Evolutionary conservation across 2,113 vertebrate genomes (phyloP).

Genomic region (Daphoenositta chrysoptera): DNA sequence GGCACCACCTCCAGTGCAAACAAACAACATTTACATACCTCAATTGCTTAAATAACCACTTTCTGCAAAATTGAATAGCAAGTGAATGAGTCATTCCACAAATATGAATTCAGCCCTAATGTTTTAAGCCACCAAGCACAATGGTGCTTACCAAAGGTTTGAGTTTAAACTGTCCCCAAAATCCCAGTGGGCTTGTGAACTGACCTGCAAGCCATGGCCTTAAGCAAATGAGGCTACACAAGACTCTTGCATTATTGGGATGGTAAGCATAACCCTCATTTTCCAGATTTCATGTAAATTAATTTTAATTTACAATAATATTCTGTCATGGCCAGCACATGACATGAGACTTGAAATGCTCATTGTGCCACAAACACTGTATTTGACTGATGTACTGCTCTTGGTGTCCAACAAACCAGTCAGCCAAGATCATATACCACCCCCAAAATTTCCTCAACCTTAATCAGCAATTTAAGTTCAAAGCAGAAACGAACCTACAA

Average conservation of each 20-base stretch:
- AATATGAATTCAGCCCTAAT: neutral
- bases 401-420: neutral
- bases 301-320: neutral
- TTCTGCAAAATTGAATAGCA: neutral
- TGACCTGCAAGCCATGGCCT: neutral
- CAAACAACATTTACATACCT: neutral
- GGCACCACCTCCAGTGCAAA: constrained; percentile 3
- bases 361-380: neutral
- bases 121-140: neutral
- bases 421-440: neutral
- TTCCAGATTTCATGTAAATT: neutral
- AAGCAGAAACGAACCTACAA: neutral
- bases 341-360: neutral
- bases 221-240: neutral
- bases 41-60: neutral
- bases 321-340: neutral
- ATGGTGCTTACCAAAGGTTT: neutral
- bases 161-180: neutral
- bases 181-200: neutral
- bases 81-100: neutral
- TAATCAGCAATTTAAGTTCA: neutral
- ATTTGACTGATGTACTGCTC: neutral
- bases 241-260: neutral
- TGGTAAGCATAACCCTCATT: neutral
- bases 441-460: neutral